phyloP scores from a whole-genome alignment of 2,888 invertebrate species.

The Andrena fulva region DNA sequence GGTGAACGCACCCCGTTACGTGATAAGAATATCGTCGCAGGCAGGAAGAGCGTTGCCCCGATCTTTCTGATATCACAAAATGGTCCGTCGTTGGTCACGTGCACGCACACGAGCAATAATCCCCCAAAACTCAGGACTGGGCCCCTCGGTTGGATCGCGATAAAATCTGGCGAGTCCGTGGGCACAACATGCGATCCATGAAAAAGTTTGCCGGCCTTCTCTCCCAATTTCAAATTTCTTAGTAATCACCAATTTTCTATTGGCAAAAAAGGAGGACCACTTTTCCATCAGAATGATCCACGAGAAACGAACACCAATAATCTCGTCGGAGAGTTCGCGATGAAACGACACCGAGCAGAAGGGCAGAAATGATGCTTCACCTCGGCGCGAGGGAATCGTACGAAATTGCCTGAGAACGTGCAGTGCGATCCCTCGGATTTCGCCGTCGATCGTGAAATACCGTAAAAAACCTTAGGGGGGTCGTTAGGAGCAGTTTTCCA shows the following conservation, averaged over 20 bases:
- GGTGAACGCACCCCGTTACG: neutral
- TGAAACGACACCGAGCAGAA: neutral
- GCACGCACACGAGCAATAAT: slow-evolving; percentile 49
- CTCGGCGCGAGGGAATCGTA: neutral
- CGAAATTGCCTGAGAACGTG: slow-evolving; percentile 34
- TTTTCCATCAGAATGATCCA: too few species aligned
- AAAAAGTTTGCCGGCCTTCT: slow-evolving; percentile 46
- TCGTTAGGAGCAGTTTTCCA: slow-evolving; percentile 62
- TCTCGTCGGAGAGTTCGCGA: too few species aligned
- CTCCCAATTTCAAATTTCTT: too few species aligned
- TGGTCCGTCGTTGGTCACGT: slow-evolving; percentile 50
- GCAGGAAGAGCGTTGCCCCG: slow-evolving; percentile 15
- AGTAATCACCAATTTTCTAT: too few species aligned
- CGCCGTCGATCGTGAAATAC: slow-evolving; percentile 36
- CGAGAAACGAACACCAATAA: too few species aligned
- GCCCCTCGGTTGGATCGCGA: slow-evolving; percentile 48
- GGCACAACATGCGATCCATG: slow-evolving; percentile 37
- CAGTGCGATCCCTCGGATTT: slow-evolving; percentile 12
- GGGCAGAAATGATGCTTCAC: slow-evolving; percentile 14
- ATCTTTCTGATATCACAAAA: slow-evolving; percentile 46
- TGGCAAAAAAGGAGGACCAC: too few species aligned
- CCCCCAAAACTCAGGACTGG: slow-evolving; percentile 47
- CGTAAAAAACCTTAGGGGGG: slow-evolving; percentile 37
- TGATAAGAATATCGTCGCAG: slow-evolving; percentile 10
- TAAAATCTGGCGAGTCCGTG: slow-evolving; percentile 44